Percentiles rank a stretch among this genome's conserved stretches.
phyloP scores from a whole-genome alignment of 2,113 vertebrate genomes.

The Tragelaphus buxtoni region DNA sequence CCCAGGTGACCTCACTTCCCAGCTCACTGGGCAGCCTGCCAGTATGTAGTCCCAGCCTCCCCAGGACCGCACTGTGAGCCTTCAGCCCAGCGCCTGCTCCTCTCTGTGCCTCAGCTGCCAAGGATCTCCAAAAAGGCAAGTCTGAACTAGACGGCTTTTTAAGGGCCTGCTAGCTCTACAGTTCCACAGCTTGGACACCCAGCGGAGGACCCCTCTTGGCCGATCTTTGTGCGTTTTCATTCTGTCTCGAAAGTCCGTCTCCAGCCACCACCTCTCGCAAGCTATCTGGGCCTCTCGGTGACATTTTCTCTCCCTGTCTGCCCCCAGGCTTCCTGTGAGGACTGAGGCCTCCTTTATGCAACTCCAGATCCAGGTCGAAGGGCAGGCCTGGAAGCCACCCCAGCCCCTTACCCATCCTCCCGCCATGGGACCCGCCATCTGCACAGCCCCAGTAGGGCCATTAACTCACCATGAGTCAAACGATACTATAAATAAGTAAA shows the following conservation, averaged over 20 bases:
- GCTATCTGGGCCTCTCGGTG: neutral
- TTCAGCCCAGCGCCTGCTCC: neutral
- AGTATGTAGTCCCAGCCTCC: neutral
- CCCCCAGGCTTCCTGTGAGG: constrained; percentile 27
- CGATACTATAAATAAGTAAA: constrained; percentile 71
- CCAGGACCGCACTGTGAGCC: neutral
- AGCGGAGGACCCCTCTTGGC: neutral
- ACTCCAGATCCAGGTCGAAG: constrained; percentile 29
- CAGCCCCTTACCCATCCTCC: neutral
- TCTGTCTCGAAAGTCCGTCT: neutral
- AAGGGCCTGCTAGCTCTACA: neutral
- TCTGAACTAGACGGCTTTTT: neutral
- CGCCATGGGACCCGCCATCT: constrained; percentile 1
- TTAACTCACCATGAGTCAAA: constrained; percentile 55
- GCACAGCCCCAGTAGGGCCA: constrained; percentile 46
- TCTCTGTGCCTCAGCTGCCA: neutral
- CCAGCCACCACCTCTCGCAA: neutral
- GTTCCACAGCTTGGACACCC: neutral
- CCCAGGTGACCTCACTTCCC: neutral
- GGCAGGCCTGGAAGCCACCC: neutral
- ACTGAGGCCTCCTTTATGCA: constrained; percentile 19
- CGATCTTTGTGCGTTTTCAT: neutral
- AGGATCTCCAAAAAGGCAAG: neutral
- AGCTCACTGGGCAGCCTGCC: neutral
- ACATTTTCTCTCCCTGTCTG: neutral